These are phyloP conservation scores for Pipa parva DNA, from an alignment of 2,113 vertebrate genomes.

Conservation along the genomic window DNA sequence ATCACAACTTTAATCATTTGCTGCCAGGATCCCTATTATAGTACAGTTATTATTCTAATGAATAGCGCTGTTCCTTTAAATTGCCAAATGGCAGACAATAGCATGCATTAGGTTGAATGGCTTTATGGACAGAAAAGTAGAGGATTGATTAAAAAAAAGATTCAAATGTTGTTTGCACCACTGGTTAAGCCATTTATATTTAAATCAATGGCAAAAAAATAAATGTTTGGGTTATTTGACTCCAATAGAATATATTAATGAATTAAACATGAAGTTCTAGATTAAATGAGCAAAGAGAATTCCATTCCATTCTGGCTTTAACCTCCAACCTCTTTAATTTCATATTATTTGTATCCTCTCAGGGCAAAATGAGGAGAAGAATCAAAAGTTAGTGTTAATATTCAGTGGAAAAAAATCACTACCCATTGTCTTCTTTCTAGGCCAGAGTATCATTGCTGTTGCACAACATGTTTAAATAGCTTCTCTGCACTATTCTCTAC, in stretches of 20 bases:
- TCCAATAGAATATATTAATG: constrained; percentile 27
- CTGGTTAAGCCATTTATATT: constrained; percentile 33
- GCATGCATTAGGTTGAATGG: not conserved
- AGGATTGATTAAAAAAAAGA: not conserved
- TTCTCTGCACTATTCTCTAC: not conserved
- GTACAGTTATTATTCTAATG: not conserved
- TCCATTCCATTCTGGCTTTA: constrained; percentile 22
- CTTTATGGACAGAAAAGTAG: not conserved
- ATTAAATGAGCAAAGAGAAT: constrained; percentile 34
- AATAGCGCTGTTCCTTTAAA: not conserved
- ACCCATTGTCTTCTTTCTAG: no score
- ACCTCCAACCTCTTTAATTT: constrained; percentile 28
- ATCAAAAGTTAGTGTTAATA: no score
- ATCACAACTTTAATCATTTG: not conserved
- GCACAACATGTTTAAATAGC: not conserved
- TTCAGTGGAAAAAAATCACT: no score
- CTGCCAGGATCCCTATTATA: not conserved
- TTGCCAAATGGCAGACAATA: not conserved
- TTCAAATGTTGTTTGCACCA: constrained; percentile 15
- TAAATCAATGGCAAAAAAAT: constrained; percentile 24
- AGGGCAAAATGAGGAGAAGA: not conserved
- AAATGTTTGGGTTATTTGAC: constrained; percentile 21
- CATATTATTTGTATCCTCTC: constrained; percentile 24
- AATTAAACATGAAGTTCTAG: constrained; percentile 37
- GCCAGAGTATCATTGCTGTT: no score